Conservation (phyloP, 1,140 invertebrate genomes). For the Ooceraea biroi region DNA sequence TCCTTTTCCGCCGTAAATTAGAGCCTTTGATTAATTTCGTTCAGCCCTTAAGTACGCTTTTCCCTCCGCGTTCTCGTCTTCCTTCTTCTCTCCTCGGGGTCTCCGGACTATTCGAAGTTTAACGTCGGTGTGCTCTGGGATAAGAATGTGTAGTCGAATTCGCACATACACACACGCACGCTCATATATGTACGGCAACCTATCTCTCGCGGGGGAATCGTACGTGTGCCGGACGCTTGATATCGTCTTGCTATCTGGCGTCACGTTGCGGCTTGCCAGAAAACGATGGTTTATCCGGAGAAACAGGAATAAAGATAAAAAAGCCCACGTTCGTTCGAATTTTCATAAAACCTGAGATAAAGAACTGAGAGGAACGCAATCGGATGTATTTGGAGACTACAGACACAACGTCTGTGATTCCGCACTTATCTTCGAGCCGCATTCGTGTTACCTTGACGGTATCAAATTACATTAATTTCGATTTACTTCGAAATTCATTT, state of each 20-base stretch:
- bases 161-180: constrained; percentile 7
- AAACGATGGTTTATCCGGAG: constrained; percentile 18
- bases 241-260: constrained; percentile 28
- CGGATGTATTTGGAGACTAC: neutral
- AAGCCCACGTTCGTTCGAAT: neutral
- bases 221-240: constrained; percentile 35
- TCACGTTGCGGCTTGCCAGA: constrained; percentile 28
- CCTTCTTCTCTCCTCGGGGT: neutral
- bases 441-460: too few relatives aligned
- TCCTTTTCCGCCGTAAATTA: constrained; percentile 33
- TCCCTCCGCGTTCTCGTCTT: neutral
- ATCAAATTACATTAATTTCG: neutral
- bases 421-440: neutral
- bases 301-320: constrained; percentile 2
- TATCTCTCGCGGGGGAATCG: constrained; percentile 26
- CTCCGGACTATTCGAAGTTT: constrained; percentile 28
- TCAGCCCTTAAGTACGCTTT: constrained; percentile 45
- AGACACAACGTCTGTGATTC: neutral
- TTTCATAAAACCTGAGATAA: constrained; percentile 21
- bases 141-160: constrained; percentile 12
- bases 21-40: constrained; percentile 50
- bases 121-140: constrained; percentile 14
- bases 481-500: neutral
- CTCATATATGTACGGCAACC: constrained; percentile 3
- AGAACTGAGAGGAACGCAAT: constrained; percentile 8